These are phyloP conservation scores for Chamaea fasciata DNA, from an alignment of 2,113 vertebrate species.

Conservation along the genomic window DNA sequence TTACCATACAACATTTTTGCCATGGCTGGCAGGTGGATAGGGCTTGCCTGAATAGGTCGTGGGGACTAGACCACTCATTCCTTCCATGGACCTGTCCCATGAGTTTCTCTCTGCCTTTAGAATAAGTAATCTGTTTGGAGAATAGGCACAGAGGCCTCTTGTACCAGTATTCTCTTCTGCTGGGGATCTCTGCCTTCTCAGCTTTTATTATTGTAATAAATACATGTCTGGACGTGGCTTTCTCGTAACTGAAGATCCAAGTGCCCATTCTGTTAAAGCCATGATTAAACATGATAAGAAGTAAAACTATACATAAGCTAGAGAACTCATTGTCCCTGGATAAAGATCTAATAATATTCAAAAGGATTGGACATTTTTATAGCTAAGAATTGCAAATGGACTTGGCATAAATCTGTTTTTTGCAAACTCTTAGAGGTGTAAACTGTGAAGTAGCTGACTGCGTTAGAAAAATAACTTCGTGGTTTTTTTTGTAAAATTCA, in stretches of 20 bases:
- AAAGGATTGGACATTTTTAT: background rate
- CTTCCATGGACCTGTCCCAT: background rate
- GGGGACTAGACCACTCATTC: background rate
- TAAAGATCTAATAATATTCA: background rate
- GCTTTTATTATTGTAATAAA: background rate
- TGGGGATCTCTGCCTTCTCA: background rate
- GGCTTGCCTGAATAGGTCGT: background rate
- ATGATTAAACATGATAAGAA: background rate
- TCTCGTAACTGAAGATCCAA: background rate
- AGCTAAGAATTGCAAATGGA: background rate
- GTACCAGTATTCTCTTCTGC: background rate
- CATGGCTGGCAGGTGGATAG: background rate
- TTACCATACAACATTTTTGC: background rate
- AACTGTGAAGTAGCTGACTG: background rate
- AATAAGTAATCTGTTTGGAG: background rate
- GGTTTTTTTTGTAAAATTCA: background rate
- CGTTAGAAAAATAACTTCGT: background rate
- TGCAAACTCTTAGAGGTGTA: background rate
- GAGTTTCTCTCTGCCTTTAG: background rate
- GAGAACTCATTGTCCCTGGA: background rate
- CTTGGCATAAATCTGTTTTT: background rate
- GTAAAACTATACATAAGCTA: background rate
- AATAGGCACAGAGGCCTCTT: background rate
- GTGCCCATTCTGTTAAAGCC: background rate
- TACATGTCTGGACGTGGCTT: fast-evolving